Conservation (phyloP, 2,888 invertebrate species). For the Eupithecia centaureata region DNA sequence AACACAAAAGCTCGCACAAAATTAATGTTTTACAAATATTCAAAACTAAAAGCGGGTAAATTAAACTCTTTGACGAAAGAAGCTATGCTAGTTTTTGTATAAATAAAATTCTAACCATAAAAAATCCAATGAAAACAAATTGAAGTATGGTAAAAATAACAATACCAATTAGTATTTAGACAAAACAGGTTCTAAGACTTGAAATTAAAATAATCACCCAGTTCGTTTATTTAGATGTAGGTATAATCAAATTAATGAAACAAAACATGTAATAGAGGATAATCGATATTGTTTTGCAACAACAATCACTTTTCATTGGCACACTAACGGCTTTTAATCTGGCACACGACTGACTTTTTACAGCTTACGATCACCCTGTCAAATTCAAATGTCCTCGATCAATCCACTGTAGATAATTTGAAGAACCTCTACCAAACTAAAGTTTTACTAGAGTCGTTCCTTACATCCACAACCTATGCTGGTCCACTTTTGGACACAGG, state of each 20-base stretch:
- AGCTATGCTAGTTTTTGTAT: neutral
- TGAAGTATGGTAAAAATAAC: neutral
- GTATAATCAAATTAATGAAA: constrained; percentile 4
- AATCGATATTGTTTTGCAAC: constrained; percentile 11
- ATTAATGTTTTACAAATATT: neutral
- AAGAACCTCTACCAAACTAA: too few species aligned
- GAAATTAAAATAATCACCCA: neutral
- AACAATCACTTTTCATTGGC: constrained; percentile 8
- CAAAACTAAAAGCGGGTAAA: neutral
- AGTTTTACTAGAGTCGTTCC: too few species aligned
- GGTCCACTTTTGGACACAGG: too few species aligned
- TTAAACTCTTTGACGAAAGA: neutral
- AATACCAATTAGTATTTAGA: neutral
- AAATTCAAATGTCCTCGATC: too few species aligned
- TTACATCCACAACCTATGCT: too few species aligned
- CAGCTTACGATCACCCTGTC: neutral
- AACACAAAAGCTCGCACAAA: neutral
- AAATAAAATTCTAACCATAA: neutral
- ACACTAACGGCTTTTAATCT: constrained; percentile 1
- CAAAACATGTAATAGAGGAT: constrained; percentile 3
- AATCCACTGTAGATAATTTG: too few species aligned
- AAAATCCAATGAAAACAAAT: constrained; percentile 1
- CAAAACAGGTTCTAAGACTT: neutral
- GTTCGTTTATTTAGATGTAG: neutral
- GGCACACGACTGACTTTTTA: neutral